Evolutionary conservation across 2,797 vertebrate species (phyloP).

Genomic region (Morus bassanus): DNA sequence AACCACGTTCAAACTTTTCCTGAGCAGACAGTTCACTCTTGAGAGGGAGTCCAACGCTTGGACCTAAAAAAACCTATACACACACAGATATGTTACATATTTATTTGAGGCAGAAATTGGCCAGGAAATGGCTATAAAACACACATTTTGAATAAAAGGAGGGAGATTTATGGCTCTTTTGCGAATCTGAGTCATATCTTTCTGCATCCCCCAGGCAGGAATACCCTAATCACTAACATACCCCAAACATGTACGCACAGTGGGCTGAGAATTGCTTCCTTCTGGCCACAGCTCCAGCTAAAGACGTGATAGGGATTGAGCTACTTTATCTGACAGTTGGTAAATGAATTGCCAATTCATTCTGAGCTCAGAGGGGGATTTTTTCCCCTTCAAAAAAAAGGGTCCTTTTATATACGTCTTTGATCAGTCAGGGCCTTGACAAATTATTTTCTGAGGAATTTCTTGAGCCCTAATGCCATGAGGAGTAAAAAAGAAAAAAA

Average conservation of each 20-base stretch:
- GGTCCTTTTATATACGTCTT: constrained; percentile 75
- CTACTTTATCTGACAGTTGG: constrained; percentile 77
- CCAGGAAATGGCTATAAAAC: constrained; percentile 79
- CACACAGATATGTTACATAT: constrained; percentile 74
- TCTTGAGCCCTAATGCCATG: constrained; percentile 66
- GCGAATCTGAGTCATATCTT: constrained; percentile 79
- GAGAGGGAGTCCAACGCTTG: constrained; percentile 16
- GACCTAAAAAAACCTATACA: constrained; percentile 35
- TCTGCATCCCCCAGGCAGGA: constrained; percentile 75
- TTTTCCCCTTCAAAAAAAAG: constrained; percentile 24
- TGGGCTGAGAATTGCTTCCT: constrained; percentile 79
- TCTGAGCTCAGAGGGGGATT: constrained; percentile 62
- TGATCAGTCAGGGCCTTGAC: constrained; percentile 77
- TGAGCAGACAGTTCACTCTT: constrained; percentile 19
- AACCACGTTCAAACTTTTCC: background rate
- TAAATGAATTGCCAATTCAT: constrained; percentile 80
- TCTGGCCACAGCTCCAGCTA: constrained; percentile 70
- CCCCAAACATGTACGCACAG: constrained; percentile 73
- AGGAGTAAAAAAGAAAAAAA: background rate
- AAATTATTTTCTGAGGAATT: constrained; percentile 81
- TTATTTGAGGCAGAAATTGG: constrained; percentile 76
- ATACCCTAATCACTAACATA: constrained; percentile 82
- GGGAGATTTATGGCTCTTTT: constrained; percentile 80
- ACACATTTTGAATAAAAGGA: constrained; percentile 80
- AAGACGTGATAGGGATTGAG: constrained; percentile 71